Conservation (phyloP, 1,140 invertebrate genomes). For the Drosophila pectinifera region DNA sequence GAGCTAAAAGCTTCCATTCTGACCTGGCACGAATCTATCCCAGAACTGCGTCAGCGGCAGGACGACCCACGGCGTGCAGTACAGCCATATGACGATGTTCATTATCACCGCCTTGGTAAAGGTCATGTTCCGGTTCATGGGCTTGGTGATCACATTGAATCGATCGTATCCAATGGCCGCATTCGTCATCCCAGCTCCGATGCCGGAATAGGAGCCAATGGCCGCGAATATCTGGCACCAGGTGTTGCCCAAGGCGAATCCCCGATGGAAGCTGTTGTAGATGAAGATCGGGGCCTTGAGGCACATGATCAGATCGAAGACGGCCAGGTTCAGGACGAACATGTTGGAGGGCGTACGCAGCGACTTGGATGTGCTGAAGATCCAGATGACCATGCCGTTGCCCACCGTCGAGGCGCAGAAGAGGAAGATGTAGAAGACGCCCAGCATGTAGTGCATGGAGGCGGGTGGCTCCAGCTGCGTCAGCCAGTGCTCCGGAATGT, state of each 20-base stretch:
- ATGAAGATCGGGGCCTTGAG: slow-evolving; percentile 94
- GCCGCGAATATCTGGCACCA: slow-evolving; percentile 92
- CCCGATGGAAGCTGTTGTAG: slow-evolving; percentile 92
- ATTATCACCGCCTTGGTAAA: slow-evolving; percentile 91
- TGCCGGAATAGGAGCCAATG: slow-evolving; percentile 91
- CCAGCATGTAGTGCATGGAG: slow-evolving; percentile 92
- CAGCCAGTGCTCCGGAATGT: slow-evolving; percentile 94
- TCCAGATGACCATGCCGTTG: slow-evolving; percentile 95
- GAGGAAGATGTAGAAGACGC: slow-evolving; percentile 92
- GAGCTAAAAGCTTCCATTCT: slow-evolving; percentile 1
- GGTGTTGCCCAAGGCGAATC: slow-evolving; percentile 89
- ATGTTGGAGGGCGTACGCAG: slow-evolving; percentile 95
- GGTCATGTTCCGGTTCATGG: slow-evolving; percentile 92
- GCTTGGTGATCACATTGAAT: slow-evolving; percentile 92
- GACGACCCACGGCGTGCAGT: slow-evolving; percentile 92
- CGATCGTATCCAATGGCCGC: slow-evolving; percentile 85
- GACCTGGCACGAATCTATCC: slow-evolving; percentile 91
- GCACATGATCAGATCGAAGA: slow-evolving; percentile 96
- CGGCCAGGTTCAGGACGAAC: slow-evolving; percentile 94
- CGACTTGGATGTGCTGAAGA: slow-evolving; percentile 91
- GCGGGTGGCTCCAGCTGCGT: slow-evolving; percentile 91
- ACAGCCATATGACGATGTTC: slow-evolving; percentile 90
- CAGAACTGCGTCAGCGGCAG: slow-evolving; percentile 92
- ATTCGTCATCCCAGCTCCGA: slow-evolving; percentile 92
- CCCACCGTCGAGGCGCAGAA: slow-evolving; percentile 91